Percentiles rank a stretch among this genome's conserved stretches.
Evolutionary conservation across 2,888 invertebrate genomes (phyloP).

Genomic region (Lepidochitona cinerea): DNA sequence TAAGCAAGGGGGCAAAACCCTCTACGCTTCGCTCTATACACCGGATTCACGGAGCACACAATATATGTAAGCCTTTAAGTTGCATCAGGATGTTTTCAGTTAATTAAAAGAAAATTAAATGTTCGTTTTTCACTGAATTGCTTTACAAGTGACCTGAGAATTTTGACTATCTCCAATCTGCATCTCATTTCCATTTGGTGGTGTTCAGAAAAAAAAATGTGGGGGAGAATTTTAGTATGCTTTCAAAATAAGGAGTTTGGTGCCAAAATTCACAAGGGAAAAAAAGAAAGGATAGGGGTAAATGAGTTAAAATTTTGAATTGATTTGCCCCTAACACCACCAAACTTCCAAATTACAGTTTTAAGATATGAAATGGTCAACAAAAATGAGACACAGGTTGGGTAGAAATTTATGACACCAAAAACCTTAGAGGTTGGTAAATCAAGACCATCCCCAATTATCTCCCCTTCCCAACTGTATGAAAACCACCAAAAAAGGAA

Average conservation of each 20-base stretch:
- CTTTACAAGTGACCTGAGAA: background rate
- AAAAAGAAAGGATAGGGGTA: background rate
- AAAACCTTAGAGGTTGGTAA: conserved; percentile 2
- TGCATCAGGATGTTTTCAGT: no score
- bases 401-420: background rate
- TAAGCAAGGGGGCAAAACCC: no score
- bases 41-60: no score
- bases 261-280: conserved; percentile 13
- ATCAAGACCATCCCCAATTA: background rate
- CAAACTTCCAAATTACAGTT: background rate
- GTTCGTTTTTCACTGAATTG: background rate
- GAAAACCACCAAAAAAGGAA: background rate
- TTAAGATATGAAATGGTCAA: background rate
- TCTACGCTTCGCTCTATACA: no score
- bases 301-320: background rate
- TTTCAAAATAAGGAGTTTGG: conserved; percentile 34
- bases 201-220: no score
- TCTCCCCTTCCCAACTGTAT: background rate
- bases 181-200: conserved; percentile 22
- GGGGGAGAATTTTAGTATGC: no score
- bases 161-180: background rate
- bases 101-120: no score
- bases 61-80: no score
- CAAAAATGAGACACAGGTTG: background rate
- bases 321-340: background rate